Evolutionary conservation across 2,797 vertebrate species (phyloP), one percentile per base, ranked within the genome.

Genomic region (Ciconia nigra): DNA sequence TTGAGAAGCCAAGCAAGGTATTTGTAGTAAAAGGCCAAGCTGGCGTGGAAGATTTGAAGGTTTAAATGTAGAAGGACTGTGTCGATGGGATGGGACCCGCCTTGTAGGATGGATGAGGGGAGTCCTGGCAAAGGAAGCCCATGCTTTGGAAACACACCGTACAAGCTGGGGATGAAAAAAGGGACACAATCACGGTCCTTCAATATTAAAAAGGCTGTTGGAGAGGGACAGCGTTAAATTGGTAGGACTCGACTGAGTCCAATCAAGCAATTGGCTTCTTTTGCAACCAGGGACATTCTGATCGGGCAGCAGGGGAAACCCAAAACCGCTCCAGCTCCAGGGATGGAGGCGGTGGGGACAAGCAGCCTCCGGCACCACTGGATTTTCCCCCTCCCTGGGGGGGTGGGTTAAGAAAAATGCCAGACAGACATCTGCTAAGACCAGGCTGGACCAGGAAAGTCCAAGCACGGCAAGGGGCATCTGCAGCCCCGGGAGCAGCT

Each of bases 101-200:
- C 28, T 66, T 10, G 15, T 3, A 28, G 59, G 57, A 18, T 5
- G 15, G 72, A 20, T 20, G 52, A 5, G 47, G 25, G 17, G 7
- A 67, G 21, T 62, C 51, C 51, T 66, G 57, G 28, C 41, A 57
- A 57, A 71, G 14, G 26, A 74, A 84, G 15, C 5, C 26, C n/a
- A 4, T 0, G 0, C 17, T 79, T 63, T 66, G 42, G 82, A 35
- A 70, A 77, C 5, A 6, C 3, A 1, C 0, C 3, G 5, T 0
- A 1, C 1, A 17, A 67, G 73, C 44, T 84, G 72, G 70, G 66
- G 78, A 29, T 69, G 35, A 13, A 42, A 42, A 90, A 72, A 6
- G 33, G 61, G 81, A 7, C 2, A 1, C 1, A 1, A 6, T 13
- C 22, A 26, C 0, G 0, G 17, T 11, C 5, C 79, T 79, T 31